Conservation (phyloP, 2,797 vertebrate genomes). For the Anabacerthia variegaticeps region DNA sequence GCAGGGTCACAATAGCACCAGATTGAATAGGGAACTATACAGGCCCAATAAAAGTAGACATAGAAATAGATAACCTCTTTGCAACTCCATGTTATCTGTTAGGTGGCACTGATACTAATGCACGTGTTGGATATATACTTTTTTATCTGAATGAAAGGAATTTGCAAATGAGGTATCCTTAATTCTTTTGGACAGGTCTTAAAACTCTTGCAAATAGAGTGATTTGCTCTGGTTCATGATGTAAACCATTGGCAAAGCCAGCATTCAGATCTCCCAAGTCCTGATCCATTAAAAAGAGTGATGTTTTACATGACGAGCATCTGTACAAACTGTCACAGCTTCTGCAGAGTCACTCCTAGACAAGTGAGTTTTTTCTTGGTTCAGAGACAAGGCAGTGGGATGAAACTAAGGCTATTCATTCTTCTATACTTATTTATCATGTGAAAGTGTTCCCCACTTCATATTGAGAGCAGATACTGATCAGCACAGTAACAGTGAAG, state of each 20-base stretch:
- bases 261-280: background rate
- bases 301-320: background rate
- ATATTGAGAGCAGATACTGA: background rate
- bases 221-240: background rate
- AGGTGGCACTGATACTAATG: background rate
- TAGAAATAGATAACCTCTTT: background rate
- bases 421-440: background rate
- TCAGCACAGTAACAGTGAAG: background rate
- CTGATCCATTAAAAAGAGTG: background rate
- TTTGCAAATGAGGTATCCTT: background rate
- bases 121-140: background rate
- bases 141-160: background rate
- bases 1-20: background rate
- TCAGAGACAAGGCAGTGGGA: background rate
- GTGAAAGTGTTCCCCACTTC: background rate
- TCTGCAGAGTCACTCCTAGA: background rate
- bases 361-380: background rate
- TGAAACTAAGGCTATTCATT: background rate
- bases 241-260: background rate
- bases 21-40: background rate
- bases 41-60: background rate
- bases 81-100: background rate
- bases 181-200: background rate
- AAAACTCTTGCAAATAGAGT: background rate
- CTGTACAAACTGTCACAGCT: background rate